Conservation (phyloP, 2,888 invertebrate genomes). For the Alitta virens region DNA sequence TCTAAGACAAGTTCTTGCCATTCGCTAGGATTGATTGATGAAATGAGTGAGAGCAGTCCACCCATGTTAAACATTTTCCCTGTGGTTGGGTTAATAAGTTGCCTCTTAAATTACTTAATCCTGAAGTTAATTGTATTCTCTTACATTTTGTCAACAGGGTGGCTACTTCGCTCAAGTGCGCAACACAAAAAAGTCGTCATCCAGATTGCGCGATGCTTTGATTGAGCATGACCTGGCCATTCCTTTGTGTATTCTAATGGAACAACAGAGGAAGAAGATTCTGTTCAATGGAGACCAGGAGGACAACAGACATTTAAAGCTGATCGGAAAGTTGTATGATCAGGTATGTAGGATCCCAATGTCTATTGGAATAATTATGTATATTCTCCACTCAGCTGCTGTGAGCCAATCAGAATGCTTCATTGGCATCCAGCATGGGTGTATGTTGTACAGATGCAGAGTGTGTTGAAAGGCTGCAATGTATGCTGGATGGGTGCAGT, state of each 20-base stretch:
- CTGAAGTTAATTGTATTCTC: not conserved
- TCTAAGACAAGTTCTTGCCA: no score
- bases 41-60: no score
- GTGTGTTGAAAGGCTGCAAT: no score
- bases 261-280: constrained; percentile 95
- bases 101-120: not conserved
- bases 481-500: no score
- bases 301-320: constrained; percentile 61
- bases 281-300: constrained; percentile 63
- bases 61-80: no score
- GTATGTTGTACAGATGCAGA: no score
- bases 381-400: no score
- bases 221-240: constrained; percentile 85
- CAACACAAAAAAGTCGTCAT: constrained; percentile 93
- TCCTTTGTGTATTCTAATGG: constrained; percentile 87
- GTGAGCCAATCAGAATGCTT: no score
- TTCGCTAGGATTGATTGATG: no score
- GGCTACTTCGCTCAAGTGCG: constrained; percentile 96
- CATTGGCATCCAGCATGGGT: no score
- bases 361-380: no score
- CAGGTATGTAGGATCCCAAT: constrained; percentile 60
- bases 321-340: constrained; percentile 76
- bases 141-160: constrained; percentile 64
- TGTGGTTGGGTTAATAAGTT: no score
- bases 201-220: constrained; percentile 90